Evolutionary conservation across 2,888 invertebrate genomes (phyloP).

Genomic region (Papilio elwesi): DNA sequence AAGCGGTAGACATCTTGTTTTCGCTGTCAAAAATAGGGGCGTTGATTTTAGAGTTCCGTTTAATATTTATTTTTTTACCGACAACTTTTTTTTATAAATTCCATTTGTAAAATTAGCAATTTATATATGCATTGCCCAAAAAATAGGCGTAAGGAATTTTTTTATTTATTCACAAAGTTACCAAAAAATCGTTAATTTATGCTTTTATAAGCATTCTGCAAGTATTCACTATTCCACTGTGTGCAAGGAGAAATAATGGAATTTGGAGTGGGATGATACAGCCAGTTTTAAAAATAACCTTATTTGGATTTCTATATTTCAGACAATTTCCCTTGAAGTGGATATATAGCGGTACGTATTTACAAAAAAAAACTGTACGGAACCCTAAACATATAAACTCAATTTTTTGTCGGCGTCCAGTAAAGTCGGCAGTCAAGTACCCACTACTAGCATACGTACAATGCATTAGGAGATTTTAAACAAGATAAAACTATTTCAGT

Average conservation of each 20-base stretch:
- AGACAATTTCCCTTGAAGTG: too few relatives aligned
- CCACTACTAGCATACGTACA: slow-evolving; percentile 42
- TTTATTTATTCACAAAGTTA: too few relatives aligned
- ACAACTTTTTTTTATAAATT: not conserved
- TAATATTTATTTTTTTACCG: not conserved
- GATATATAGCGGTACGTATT: too few relatives aligned
- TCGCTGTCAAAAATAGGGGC: slow-evolving; percentile 61
- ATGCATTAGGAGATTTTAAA: slow-evolving; percentile 40
- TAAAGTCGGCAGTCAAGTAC: slow-evolving; percentile 49
- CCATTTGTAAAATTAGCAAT: not conserved
- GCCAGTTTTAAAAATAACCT: too few relatives aligned
- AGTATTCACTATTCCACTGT: too few relatives aligned
- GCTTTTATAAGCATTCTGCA: too few relatives aligned
- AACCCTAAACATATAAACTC: slow-evolving; percentile 39
- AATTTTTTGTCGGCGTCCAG: slow-evolving; percentile 30
- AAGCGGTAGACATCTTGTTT: slow-evolving; percentile 78
- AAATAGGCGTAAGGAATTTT: too few relatives aligned
- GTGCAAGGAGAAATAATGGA: too few relatives aligned
- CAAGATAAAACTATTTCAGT: slow-evolving; percentile 41
- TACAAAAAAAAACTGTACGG: slow-evolving; percentile 39
- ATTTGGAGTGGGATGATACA: too few relatives aligned
- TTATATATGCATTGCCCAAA: too few relatives aligned
- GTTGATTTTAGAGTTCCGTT: slow-evolving; percentile 54
- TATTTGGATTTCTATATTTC: too few relatives aligned
- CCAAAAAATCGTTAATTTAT: too few relatives aligned